These are phyloP conservation scores for Papilio protenor DNA, from an alignment of 2,888 invertebrate genomes.

Conservation along the genomic window DNA sequence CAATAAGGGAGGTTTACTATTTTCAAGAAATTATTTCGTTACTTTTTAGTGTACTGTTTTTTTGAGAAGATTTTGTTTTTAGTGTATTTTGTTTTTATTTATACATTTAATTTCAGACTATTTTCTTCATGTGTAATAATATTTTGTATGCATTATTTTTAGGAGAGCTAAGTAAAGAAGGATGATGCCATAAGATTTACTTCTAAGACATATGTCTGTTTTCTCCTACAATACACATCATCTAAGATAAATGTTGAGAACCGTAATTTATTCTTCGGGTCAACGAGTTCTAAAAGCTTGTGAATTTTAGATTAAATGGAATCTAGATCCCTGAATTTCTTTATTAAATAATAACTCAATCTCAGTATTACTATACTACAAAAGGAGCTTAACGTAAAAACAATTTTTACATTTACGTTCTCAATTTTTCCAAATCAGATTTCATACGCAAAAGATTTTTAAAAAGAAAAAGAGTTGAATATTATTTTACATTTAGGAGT, in stretches of 20 bases:
- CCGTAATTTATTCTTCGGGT: slow-evolving; percentile 9
- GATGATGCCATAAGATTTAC: no score
- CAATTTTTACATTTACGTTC: not conserved
- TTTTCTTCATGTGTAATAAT: no score
- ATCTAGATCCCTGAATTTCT: slow-evolving; percentile 12
- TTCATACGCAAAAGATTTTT: not conserved
- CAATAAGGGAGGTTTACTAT: no score
- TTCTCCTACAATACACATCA: not conserved
- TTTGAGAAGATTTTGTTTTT: no score
- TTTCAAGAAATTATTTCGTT: no score
- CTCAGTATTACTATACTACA: not conserved
- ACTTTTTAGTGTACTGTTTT: no score
- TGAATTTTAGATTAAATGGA: slow-evolving; percentile 17
- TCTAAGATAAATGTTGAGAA: not conserved
- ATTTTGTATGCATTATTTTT: no score
- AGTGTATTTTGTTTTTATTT: no score
- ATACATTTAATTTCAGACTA: no score
- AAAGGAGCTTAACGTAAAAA: slow-evolving; percentile 12
- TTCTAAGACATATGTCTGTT: no score
- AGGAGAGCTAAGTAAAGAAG: no score
- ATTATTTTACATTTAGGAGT: no score
- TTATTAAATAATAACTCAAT: slow-evolving; percentile 19
- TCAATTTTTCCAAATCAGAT: not conserved
- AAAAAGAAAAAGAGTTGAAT: not conserved
- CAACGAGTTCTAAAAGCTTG: slow-evolving; percentile 20